Evolutionary conservation across 2,888 invertebrate genomes (phyloP), one percentile per base, ranked within the genome.

Genomic region (Pachycephus smyrnensis): DNA sequence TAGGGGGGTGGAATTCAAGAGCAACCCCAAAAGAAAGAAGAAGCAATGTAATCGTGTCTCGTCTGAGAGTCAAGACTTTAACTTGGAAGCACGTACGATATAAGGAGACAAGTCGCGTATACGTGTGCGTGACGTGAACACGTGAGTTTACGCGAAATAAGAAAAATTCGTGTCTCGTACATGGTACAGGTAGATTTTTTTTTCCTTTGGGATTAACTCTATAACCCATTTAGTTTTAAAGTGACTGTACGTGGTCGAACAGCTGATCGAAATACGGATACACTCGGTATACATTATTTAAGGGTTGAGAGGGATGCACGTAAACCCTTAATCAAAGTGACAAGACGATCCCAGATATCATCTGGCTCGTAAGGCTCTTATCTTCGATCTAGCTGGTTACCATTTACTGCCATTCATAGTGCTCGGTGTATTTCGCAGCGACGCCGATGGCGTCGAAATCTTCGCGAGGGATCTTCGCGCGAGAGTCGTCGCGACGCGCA

Each of bases 241-340:
- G 40, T 55, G 23, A 55, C 23, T 55, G 6, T 55, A 55, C 40
- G 23, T 55, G 40, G 40, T 55, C 23, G 2, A 55, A 55, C 9
- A 77, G 77, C 75, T 55, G 77, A 77, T 77, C 77, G 75, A 77
- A 77, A n/a, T 69, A 77, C 55, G 75, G 68, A 77, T 74, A 77
- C 4, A 77, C 75, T 77, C 77, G 55, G 55, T 77, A 33, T n/a
- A 55, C 40, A 55, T 55, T 55, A 55, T 77, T 73, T 77, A 69
- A 30, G 32, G 69, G 77, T 73, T 68, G 35, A 73, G 68, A 73
- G 74, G 73, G 15, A 32, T 33, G 77, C 33, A 68, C 69, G 11
- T 40, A 77, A 11, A 69, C 77, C 77, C 77, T 75, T 69, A 75
- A 77, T 77, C 74, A 77, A 75, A 69, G 77, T 77, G 77, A 77